phyloP scores from a whole-genome alignment of 2,797 vertebrate genomes.

The Rhinoraja longicauda region DNA sequence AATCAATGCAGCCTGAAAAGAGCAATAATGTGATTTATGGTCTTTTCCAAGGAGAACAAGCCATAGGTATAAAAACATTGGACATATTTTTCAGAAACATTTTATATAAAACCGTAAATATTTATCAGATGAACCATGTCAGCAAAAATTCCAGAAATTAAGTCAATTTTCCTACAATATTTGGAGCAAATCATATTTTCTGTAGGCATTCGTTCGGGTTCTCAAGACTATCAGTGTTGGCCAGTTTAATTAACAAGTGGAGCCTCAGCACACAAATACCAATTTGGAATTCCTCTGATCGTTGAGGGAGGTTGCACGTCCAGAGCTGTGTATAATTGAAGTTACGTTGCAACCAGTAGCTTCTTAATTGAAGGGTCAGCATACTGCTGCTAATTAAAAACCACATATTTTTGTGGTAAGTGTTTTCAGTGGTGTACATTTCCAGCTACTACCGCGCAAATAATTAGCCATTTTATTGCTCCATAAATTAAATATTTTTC shows the following conservation, averaged over 20 bases:
- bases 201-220: not conserved
- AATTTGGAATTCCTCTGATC: not conserved
- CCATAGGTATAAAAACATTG: not conserved
- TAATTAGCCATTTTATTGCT: slow-evolving; percentile 32
- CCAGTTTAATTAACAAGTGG: not conserved
- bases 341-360: slow-evolving; percentile 1
- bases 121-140: not conserved
- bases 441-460: slow-evolving; percentile 29
- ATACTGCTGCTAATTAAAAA: slow-evolving; percentile 27
- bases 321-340: not conserved
- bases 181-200: not conserved
- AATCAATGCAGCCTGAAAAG: not conserved
- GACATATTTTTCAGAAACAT: not conserved
- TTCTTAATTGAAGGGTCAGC: slow-evolving; percentile 32
- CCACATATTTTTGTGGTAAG: not conserved
- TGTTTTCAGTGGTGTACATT: slow-evolving; percentile 24
- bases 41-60: not conserved
- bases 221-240: not conserved
- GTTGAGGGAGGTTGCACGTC: not conserved
- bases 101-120: not conserved
- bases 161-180: not conserved
- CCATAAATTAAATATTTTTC: slow-evolving; percentile 36
- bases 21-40: not conserved
- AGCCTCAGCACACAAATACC: not conserved
- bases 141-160: not conserved